Conservation (phyloP, 2,797 vertebrate species). For the Pangasius djambal region DNA sequence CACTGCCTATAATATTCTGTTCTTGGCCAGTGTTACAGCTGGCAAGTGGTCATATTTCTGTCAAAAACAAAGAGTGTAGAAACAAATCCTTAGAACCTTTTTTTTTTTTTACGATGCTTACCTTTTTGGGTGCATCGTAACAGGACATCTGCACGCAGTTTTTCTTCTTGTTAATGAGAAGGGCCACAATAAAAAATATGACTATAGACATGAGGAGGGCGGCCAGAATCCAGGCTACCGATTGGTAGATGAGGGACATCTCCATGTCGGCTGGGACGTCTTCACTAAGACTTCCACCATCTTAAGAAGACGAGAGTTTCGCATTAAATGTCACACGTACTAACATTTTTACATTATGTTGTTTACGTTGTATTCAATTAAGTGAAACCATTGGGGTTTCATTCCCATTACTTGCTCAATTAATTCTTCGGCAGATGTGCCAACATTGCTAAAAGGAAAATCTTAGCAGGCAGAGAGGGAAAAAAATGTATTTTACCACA, state of each 20-base stretch:
- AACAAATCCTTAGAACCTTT: not conserved
- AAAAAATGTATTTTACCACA: not conserved
- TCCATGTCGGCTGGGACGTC: constrained; percentile 72
- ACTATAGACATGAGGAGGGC: constrained; percentile 80
- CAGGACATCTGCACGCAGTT: constrained; percentile 85
- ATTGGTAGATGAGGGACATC: constrained; percentile 82
- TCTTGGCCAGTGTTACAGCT: not conserved
- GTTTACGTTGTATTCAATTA: not conserved
- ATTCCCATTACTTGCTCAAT: not conserved
- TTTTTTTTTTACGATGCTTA: constrained; percentile 50
- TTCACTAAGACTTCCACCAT: constrained; percentile 61
- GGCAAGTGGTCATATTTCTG: constrained; percentile 1
- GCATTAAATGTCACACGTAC: constrained; percentile 6
- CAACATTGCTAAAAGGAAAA: not conserved
- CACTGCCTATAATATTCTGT: constrained; percentile 3
- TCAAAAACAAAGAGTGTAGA: not conserved
- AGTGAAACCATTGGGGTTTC: not conserved
- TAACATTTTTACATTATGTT: not conserved
- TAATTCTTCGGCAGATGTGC: not conserved
- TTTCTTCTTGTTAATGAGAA: constrained; percentile 81
- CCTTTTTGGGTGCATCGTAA: constrained; percentile 83
- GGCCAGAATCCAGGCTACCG: constrained; percentile 82
- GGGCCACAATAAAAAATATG: constrained; percentile 75
- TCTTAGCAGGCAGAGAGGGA: no score
- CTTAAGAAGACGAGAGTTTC: constrained; percentile 58